phyloP scores from a whole-genome alignment of 2,113 vertebrate genomes.

The Rhadina sibilatrix region DNA sequence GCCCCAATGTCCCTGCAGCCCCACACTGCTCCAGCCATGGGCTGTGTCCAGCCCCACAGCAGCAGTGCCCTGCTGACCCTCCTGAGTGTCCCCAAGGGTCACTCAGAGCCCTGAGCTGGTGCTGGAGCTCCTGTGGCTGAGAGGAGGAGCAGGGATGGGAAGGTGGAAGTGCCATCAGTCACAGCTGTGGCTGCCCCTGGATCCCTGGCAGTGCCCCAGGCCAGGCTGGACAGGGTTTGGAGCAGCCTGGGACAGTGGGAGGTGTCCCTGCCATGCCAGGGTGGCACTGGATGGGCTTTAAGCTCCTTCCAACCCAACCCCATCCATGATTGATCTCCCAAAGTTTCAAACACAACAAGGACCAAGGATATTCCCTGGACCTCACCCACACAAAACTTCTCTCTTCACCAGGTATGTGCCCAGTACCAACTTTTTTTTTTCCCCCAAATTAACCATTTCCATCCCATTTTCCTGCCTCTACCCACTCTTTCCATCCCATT shows the following conservation, averaged over 20 bases:
- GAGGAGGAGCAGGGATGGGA: not conserved
- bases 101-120: not conserved
- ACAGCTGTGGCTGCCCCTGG: not conserved
- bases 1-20: no score
- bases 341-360: not conserved
- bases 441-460: not conserved
- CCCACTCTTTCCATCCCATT: not conserved
- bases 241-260: not conserved
- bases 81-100: not conserved
- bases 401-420: not conserved
- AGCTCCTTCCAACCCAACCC: not conserved
- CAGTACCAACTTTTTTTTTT: not conserved
- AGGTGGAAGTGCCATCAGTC: not conserved
- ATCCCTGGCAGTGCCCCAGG: not conserved
- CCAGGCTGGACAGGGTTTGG: not conserved
- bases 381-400: not conserved
- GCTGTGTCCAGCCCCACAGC: no score
- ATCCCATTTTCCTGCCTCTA: not conserved
- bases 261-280: not conserved
- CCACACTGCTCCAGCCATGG: no score
- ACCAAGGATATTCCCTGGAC: not conserved
- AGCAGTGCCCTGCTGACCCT: not conserved
- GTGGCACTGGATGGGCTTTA: accelerated
- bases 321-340: not conserved
- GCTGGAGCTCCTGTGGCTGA: not conserved